A percentile compares a stretch with the other conserved stretches of the same genome.
Evolutionary conservation across 1,140 invertebrate species (phyloP).

Genomic region (Drosophila paulistorum): DNA sequence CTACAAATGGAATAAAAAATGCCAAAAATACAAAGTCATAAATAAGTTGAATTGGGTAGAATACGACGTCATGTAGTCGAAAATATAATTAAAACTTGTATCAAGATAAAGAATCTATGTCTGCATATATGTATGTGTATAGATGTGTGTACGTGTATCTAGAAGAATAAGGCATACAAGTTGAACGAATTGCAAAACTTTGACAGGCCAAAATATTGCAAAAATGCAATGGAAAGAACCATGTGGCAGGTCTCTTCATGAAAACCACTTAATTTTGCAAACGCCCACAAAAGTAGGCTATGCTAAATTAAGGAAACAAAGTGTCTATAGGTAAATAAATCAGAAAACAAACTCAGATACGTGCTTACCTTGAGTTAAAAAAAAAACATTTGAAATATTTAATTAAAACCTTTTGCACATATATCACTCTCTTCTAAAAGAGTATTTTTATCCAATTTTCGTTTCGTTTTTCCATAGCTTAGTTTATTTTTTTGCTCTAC

Average conservation of each 20-base stretch:
- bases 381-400: background rate
- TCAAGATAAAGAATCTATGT: slow-evolving; percentile 28
- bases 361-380: background rate
- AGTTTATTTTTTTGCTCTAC: background rate
- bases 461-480: background rate
- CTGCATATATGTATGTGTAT: background rate
- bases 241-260: background rate
- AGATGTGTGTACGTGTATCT: background rate
- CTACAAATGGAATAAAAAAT: slow-evolving; percentile 23
- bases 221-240: background rate
- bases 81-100: slow-evolving; percentile 64
- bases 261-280: background rate
- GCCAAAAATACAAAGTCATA: slow-evolving; percentile 44
- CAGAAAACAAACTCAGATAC: background rate
- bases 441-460: slow-evolving; percentile 2
- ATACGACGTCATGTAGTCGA: slow-evolving; percentile 36
- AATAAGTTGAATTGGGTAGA: slow-evolving; percentile 55
- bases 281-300: slow-evolving; percentile 19
- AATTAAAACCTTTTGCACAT: background rate
- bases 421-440: background rate
- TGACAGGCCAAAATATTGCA: slow-evolving; percentile 15
- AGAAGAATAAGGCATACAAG: background rate
- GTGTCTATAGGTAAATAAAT: slow-evolving; percentile 5
- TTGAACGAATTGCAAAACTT: slow-evolving; percentile 4
- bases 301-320: background rate